Percentiles rank a stretch among this genome's conserved stretches.
Conservation (phyloP, 2,113 vertebrate species). For the Sylvietta virens region DNA sequence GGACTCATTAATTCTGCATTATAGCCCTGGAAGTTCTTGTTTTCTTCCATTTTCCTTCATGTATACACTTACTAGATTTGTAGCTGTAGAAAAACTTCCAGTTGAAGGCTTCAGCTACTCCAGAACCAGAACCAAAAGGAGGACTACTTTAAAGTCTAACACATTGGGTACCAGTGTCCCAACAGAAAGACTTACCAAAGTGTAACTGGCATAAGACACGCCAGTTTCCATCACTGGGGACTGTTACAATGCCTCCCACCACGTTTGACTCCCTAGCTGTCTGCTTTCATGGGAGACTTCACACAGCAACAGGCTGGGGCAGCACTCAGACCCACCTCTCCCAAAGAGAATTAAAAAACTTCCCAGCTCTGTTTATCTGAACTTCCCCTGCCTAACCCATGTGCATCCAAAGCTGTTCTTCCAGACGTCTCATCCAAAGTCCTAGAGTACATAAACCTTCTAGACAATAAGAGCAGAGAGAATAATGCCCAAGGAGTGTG, state of each 20-base stretch:
- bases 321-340: not conserved
- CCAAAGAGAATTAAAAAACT: not conserved
- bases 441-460: not conserved
- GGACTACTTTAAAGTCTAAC: not conserved
- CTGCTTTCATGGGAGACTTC: not conserved
- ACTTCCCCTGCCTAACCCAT: rapidly evolving
- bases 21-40: not conserved
- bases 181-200: not conserved
- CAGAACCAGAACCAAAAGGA: not conserved
- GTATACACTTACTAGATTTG: not conserved
- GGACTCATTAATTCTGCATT: not conserved
- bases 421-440: not conserved
- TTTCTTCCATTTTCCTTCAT: not conserved
- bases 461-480: not conserved
- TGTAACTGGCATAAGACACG: not conserved
- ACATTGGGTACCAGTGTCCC: not conserved
- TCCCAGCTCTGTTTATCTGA: not conserved
- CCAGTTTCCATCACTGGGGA: not conserved
- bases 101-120: not conserved
- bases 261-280: not conserved
- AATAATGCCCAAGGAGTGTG: not conserved
- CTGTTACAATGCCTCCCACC: not conserved
- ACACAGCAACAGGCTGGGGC: not conserved
- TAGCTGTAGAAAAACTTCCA: not conserved
- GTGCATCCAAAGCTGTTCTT: not conserved